Base-by-base conservation (phyloP, 2,888 invertebrate genomes). In the Protodeltote pygarga region DNA sequence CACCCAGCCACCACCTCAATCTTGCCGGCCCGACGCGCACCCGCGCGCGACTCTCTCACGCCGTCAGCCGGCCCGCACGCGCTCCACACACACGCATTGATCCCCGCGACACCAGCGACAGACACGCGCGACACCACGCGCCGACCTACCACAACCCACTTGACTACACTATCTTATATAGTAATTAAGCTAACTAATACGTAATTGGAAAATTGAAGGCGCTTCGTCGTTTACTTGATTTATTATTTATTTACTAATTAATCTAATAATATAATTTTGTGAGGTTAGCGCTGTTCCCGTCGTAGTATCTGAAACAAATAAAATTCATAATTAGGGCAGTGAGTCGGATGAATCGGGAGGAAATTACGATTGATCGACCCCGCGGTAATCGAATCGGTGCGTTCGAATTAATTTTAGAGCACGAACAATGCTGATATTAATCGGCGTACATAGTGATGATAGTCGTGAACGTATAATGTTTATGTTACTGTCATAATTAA, bases 1-100 rank as follows among this genome's bases (percentile, higher is more conserved):
- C 89, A 84, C 88, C 88, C 89, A 69, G 76, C 85, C 86, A 88
- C 91, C 89, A 87, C 89, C 87, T 90, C 91, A 88, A 90, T 89
- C 87, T 90, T 90, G 89, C 75, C 75, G 81, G 67, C 77, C 74
- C 73, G 65, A 51, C 71, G 76, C 72, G 67, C 68, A 63, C 68
- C 48, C 57, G 69, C 70, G 70, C 75, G 67, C 65, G 60, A 54
- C 63, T 50, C 50, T 57, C 61, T 65, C 69, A 70, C 72, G 65
- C 65, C 73, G 53, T 52, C 60, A 61, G 40, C 46, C 64, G 60
- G 38, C 34, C 46, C 35, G 49, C 51, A 51, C 61, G 45, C 49
- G 52, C 63, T 39, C 42, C 24, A 51, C 61, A 50, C 65, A 39
- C 68, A 66, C 66, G 65, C 79, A 77, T 72, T 62, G 67, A 71